phyloP scores from a whole-genome alignment of 2,113 vertebrate species.

The Nerophis ophidion region DNA sequence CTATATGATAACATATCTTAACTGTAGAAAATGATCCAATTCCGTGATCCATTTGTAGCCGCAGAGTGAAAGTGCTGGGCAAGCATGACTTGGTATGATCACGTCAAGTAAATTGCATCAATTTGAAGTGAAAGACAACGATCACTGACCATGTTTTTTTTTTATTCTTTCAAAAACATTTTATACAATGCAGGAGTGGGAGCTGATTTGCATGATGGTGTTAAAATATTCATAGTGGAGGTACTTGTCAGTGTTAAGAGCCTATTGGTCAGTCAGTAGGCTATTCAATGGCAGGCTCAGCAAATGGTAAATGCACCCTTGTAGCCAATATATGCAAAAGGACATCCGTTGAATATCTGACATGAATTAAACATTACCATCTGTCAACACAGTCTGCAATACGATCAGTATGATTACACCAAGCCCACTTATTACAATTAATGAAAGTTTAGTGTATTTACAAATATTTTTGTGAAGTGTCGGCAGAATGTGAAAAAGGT shows the following conservation, averaged over 20 bases:
- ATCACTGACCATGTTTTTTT: background rate
- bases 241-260: constrained; percentile 36
- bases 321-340: background rate
- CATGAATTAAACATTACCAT: constrained; percentile 33
- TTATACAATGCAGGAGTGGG: constrained; percentile 21
- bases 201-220: constrained; percentile 32
- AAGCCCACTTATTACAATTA: background rate
- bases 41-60: too few relatives aligned
- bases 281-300: constrained; percentile 23
- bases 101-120: constrained; percentile 7
- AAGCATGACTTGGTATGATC: background rate
- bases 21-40: too few relatives aligned
- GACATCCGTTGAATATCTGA: constrained; percentile 5
- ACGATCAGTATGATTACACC: background rate
- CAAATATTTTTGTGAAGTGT: too few relatives aligned
- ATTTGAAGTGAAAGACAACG: background rate
- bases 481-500: too few relatives aligned
- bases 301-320: constrained; percentile 24
- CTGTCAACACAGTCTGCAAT: background rate
- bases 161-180: background rate
- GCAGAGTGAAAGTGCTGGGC: too few relatives aligned
- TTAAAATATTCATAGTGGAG: constrained; percentile 56
- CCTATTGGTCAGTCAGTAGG: constrained; percentile 12
- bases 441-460: too few relatives aligned
- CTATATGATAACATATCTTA: too few relatives aligned